These are phyloP conservation scores for Poecilia picta DNA, from an alignment of 2,797 vertebrate species.

Conservation along the genomic window DNA sequence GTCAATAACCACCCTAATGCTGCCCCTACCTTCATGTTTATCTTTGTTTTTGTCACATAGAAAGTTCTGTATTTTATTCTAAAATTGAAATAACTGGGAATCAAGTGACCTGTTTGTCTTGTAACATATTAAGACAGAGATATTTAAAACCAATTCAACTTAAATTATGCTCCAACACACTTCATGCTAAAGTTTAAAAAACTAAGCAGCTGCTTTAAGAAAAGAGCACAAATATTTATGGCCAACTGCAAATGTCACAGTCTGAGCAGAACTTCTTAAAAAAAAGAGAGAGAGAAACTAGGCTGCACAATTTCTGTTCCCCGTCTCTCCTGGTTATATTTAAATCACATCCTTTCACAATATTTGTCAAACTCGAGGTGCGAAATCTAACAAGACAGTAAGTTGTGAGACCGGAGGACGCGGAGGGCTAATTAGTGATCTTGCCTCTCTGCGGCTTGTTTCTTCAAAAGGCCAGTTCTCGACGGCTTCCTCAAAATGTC, in stretches of 20 bases:
- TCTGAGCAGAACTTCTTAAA: constrained; percentile 15
- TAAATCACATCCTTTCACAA: constrained; percentile 55
- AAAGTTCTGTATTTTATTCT: not conserved
- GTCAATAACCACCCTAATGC: not conserved
- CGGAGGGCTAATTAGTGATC: constrained; percentile 75
- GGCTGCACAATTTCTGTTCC: constrained; percentile 7
- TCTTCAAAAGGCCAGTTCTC: constrained; percentile 75
- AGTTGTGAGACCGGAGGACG: constrained; percentile 61
- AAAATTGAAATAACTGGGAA: not conserved
- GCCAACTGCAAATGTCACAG: constrained; percentile 42
- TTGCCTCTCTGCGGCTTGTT: constrained; percentile 62
- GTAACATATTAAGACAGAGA: not conserved
- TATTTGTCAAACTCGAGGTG: constrained; percentile 67
- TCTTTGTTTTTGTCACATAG: not conserved
- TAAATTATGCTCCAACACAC: not conserved
- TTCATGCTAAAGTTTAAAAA: constrained; percentile 14
- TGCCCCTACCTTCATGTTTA: not conserved
- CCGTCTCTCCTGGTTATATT: constrained; percentile 37
- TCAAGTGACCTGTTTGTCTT: not conserved
- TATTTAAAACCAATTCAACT: not conserved
- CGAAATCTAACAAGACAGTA: constrained; percentile 70
- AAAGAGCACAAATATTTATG: constrained; percentile 24
- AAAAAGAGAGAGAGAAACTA: not conserved
- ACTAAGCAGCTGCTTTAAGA: constrained; percentile 22
- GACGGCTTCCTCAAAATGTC: constrained; percentile 77